A percentile compares a stretch with the other conserved stretches of the same genome.
phyloP scores from a whole-genome alignment of 2,797 vertebrate genomes.

The Pygocentrus nattereri region DNA sequence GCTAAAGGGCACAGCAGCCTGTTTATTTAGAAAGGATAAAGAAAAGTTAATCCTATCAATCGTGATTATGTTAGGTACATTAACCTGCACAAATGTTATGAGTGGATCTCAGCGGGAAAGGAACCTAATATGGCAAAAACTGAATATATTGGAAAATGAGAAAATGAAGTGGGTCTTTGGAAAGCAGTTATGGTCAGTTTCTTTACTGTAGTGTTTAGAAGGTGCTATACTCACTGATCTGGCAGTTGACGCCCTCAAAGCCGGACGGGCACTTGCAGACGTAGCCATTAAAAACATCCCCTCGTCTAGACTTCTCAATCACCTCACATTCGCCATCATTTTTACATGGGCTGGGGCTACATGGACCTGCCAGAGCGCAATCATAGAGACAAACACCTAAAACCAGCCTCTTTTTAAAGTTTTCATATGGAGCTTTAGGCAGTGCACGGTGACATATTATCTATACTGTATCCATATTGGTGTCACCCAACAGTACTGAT shows the following conservation, averaged over 20 bases:
- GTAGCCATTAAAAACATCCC: slow-evolving; percentile 90
- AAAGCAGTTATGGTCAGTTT: background rate
- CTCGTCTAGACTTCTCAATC: slow-evolving; percentile 77
- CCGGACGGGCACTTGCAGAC: slow-evolving; percentile 87
- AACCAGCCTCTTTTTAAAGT: background rate
- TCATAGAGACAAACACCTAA: background rate
- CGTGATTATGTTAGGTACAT: no score
- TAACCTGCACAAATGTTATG: no score
- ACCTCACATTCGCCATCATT: slow-evolving; percentile 85
- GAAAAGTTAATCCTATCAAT: no score
- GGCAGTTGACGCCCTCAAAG: slow-evolving; percentile 89
- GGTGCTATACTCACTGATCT: slow-evolving; percentile 85
- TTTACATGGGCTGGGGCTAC: slow-evolving; percentile 89
- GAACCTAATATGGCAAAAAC: no score
- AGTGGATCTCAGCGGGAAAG: no score
- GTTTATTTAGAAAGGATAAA: no score
- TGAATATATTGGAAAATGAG: no score
- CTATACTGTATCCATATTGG: background rate
- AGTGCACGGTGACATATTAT: background rate
- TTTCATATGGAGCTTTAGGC: background rate
- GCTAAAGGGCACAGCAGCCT: no score
- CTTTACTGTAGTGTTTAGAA: background rate
- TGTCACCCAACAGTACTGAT: background rate
- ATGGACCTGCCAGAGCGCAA: slow-evolving; percentile 81
- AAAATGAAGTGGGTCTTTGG: background rate